Evolutionary conservation across 1,140 invertebrate genomes (phyloP).

Genomic region (Eurosta solidaginis): DNA sequence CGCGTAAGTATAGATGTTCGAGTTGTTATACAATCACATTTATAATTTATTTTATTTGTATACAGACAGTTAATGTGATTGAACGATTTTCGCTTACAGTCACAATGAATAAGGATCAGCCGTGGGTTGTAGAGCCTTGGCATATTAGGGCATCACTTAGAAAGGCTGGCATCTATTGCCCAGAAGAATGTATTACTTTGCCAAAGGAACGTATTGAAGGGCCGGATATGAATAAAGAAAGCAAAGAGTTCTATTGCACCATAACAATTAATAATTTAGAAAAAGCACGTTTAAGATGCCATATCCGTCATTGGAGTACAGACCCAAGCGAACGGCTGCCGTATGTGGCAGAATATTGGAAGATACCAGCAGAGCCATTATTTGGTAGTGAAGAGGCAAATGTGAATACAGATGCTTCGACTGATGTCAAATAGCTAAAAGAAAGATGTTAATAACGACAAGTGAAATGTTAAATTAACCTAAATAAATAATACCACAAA

Average conservation of each 20-base stretch:
- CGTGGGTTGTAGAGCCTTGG: conserved; percentile 83
- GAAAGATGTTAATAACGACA: too few relatives aligned
- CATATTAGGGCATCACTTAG: conserved; percentile 76
- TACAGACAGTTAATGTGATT: conserved; percentile 66
- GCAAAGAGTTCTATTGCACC: conserved; percentile 79
- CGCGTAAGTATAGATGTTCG: conserved; percentile 57
- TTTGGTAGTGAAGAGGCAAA: conserved; percentile 30
- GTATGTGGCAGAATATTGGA: conserved; percentile 65
- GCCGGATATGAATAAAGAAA: conserved; percentile 75
- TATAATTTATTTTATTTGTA: background rate
- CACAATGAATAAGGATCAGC: conserved; percentile 74
- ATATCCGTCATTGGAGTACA: conserved; percentile 72
- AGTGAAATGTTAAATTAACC: too few relatives aligned
- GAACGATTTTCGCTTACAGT: conserved; percentile 65
- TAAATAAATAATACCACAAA: too few relatives aligned
- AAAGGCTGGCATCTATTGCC: conserved; percentile 69
- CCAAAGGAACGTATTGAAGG: conserved; percentile 75
- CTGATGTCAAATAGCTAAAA: background rate
- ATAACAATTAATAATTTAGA: conserved; percentile 80
- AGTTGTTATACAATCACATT: background rate
- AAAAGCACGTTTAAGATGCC: conserved; percentile 70
- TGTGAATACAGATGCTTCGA: background rate
- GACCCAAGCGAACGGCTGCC: conserved; percentile 64
- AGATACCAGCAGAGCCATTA: conserved; percentile 62
- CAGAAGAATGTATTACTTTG: conserved; percentile 74